Evolutionary conservation across 1,140 invertebrate species (phyloP).

Genomic region (Helicoverpa armigera): DNA sequence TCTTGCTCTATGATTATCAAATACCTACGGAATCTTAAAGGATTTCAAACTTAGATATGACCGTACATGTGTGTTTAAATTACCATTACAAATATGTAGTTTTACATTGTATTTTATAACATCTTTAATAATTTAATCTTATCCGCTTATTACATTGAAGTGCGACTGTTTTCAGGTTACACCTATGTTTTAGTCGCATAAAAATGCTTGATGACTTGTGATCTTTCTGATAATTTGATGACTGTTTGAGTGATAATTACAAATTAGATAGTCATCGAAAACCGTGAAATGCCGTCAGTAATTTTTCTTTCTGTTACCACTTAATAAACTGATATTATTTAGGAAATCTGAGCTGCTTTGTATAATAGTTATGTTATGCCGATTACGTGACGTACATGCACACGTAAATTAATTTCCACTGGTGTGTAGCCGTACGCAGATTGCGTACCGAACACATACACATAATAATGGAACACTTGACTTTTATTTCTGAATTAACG

Average conservation of each 20-base stretch:
- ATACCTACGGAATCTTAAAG: not conserved
- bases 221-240: not conserved
- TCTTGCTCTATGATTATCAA: not conserved
- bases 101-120: not conserved
- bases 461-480: constrained; percentile 31
- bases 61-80: not conserved
- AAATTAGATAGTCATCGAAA: not conserved
- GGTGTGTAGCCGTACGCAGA: not conserved
- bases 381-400: not conserved
- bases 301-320: not conserved
- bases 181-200: not conserved
- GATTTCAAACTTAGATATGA: not conserved
- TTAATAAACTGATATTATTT: not conserved
- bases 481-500: constrained; percentile 65
- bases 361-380: not conserved
- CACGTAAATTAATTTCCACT: constrained; percentile 8
- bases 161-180: not conserved
- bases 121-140: not conserved
- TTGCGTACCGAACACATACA: constrained; percentile 17
- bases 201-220: not conserved
- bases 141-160: not conserved
- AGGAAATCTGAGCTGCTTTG: not conserved
- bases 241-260: constrained; percentile 3
- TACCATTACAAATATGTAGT: not conserved
- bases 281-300: not conserved